These are phyloP conservation scores for Cladorhizidae sp. DNA, from an alignment of 37 sponge, comb jelly and placozoan genomes.

Conservation along the genomic window DNA sequence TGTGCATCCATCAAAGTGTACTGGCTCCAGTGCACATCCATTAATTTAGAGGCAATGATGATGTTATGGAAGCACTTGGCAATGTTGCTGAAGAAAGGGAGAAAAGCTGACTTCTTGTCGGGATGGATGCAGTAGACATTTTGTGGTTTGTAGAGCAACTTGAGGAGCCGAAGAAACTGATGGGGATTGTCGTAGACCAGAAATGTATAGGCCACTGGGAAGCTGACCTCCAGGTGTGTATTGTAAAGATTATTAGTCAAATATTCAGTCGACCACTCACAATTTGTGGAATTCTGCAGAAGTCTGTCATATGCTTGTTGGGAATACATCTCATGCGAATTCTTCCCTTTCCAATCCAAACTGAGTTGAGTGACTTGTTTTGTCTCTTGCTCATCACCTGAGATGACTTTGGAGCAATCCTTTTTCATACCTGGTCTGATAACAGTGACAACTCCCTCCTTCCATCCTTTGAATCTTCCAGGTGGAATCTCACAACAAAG, in stretches of 20 bases:
- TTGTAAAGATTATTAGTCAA: conserved; percentile 27
- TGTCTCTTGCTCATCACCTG: conserved; percentile 1
- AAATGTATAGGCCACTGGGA: conserved; percentile 30
- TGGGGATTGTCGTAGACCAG: conserved; percentile 3
- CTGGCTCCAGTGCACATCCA: conserved; percentile 10
- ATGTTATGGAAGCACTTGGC: conserved; percentile 33
- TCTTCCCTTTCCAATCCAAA: background rate
- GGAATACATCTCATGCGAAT: background rate
- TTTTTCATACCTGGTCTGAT: background rate
- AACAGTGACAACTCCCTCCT: conserved; percentile 11
- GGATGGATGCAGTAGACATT: conserved; percentile 43
- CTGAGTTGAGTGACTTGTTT: background rate
- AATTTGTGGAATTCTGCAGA: background rate
- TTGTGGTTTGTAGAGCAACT: conserved; percentile 30
- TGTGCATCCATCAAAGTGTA: conserved; percentile 34
- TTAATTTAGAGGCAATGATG: conserved; percentile 4
- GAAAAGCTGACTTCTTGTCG: conserved; percentile 19
- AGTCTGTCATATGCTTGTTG: background rate
- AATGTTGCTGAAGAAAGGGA: conserved; percentile 1
- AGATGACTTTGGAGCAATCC: conserved; percentile 1
- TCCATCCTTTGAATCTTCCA: conserved; percentile 8
- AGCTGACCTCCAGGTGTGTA: conserved; percentile 14
- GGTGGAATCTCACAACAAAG: background rate
- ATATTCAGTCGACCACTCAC: background rate
- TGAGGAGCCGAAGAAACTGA: conserved; percentile 39